These are phyloP conservation scores for Lerema accius DNA, from an alignment of 1,140 invertebrate genomes.

Conservation along the genomic window DNA sequence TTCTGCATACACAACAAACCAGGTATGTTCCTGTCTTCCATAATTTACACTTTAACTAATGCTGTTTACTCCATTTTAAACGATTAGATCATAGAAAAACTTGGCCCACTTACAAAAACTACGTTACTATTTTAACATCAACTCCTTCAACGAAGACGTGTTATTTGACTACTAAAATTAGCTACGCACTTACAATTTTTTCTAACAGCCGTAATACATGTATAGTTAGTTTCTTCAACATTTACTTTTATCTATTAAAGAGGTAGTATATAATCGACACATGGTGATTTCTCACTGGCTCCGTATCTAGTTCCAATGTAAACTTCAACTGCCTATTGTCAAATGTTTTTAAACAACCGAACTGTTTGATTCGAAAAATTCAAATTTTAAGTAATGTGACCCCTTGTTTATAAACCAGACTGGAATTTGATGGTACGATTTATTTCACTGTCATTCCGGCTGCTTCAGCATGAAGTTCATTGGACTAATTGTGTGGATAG, in stretches of 20 bases:
- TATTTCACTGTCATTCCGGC: slow-evolving; percentile 41
- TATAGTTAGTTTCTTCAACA: slow-evolving; percentile 11
- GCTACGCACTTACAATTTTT: slow-evolving; percentile 18
- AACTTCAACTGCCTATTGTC: not conserved
- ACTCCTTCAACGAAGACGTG: not conserved
- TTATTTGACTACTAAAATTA: slow-evolving; percentile 1
- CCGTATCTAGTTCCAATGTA: slow-evolving; percentile 11
- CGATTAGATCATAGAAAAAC: not conserved
- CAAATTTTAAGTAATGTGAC: slow-evolving; percentile 53
- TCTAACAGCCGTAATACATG: slow-evolving; percentile 6
- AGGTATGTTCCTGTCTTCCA: not conserved
- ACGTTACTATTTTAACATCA: no score
- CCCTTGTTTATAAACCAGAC: slow-evolving; percentile 54
- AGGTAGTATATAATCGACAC: not conserved
- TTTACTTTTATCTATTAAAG: slow-evolving; percentile 7
- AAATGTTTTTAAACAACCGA: slow-evolving; percentile 50
- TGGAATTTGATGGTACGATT: slow-evolving; percentile 31
- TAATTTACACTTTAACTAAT: not conserved
- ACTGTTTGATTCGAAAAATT: slow-evolving; percentile 48
- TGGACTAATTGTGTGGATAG: slow-evolving; percentile 41
- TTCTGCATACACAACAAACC: not conserved
- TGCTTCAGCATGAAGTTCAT: slow-evolving; percentile 50
- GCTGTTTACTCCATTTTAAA: not conserved
- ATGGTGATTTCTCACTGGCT: slow-evolving; percentile 4
- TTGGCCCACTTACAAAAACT: no score